Evolutionary conservation across 2,797 vertebrate species (phyloP).

Genomic region (Denticeps clupeoides): DNA sequence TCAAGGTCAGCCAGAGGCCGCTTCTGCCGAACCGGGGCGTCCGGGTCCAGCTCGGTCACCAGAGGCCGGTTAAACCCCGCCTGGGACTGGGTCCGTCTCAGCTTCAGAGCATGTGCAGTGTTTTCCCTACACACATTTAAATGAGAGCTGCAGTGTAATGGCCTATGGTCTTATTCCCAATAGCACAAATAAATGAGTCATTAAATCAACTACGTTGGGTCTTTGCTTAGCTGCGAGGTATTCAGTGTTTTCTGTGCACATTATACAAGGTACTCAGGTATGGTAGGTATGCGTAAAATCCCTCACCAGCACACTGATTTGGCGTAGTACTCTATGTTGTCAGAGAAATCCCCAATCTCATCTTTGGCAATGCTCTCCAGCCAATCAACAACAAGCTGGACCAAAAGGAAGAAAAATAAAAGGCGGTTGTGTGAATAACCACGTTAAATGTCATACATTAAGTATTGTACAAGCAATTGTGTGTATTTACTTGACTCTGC

Average conservation of each 20-base stretch:
- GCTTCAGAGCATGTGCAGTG: constrained; percentile 80
- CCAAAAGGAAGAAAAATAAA: too few relatives aligned
- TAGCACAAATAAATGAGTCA: too few relatives aligned
- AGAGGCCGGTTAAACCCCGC: constrained; percentile 66
- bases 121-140: constrained; percentile 82
- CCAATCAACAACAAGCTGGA: constrained; percentile 93
- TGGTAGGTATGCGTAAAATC: too few relatives aligned
- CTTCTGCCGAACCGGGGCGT: constrained; percentile 88
- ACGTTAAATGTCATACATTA: too few relatives aligned
- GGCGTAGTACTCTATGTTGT: constrained; percentile 94
- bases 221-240: too few relatives aligned
- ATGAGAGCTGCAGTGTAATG: too few relatives aligned
- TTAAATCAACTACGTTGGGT: too few relatives aligned
- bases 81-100: constrained; percentile 59
- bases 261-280: neutral
- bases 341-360: constrained; percentile 87
- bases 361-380: constrained; percentile 94
- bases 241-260: neutral
- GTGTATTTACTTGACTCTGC: constrained; percentile 80
- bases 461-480: neutral
- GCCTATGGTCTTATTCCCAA: too few relatives aligned
- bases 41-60: constrained; percentile 92
- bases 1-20: constrained; percentile 90
- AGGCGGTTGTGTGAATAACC: too few relatives aligned
- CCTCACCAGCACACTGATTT: constrained; percentile 96